Evolutionary conservation across 1,140 invertebrate species (phyloP).

Genomic region (Ceratosolen fusciceps): DNA sequence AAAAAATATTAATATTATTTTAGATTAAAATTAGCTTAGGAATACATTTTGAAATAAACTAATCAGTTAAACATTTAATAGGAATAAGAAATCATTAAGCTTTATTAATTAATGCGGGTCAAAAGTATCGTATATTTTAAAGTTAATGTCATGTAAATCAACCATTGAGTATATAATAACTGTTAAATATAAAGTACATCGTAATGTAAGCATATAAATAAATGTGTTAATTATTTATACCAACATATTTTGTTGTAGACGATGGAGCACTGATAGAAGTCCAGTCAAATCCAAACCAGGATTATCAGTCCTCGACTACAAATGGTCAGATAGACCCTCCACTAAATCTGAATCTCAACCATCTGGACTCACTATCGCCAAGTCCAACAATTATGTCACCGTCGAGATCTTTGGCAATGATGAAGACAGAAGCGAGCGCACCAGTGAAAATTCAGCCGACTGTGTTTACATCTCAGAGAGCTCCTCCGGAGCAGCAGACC

Average conservation of each 20-base stretch:
- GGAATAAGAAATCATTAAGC: no score
- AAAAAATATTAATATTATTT: no score
- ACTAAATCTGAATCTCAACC: not conserved
- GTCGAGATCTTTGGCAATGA: constrained; percentile 49
- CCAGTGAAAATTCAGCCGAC: constrained; percentile 32
- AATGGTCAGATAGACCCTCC: not conserved
- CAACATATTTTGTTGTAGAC: constrained; percentile 15
- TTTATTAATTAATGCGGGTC: no score
- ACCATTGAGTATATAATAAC: no score
- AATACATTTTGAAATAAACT: no score
- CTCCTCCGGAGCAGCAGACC: constrained; percentile 7
- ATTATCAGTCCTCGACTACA: constrained; percentile 25
- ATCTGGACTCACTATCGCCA: constrained; percentile 9
- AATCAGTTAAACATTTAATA: no score
- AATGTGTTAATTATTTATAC: no score
- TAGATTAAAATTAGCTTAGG: no score
- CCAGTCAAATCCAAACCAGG: constrained; percentile 17
- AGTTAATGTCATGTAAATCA: no score
- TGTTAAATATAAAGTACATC: no score
- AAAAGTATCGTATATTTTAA: no score
- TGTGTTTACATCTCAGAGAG: constrained; percentile 41
- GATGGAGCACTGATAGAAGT: constrained; percentile 1
- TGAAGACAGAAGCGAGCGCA: constrained; percentile 14
- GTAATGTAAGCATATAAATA: no score
- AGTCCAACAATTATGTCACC: constrained; percentile 41